These are phyloP conservation scores for Leptestheria dahalacensis DNA, from an alignment of 1,140 invertebrate species.

Conservation along the genomic window DNA sequence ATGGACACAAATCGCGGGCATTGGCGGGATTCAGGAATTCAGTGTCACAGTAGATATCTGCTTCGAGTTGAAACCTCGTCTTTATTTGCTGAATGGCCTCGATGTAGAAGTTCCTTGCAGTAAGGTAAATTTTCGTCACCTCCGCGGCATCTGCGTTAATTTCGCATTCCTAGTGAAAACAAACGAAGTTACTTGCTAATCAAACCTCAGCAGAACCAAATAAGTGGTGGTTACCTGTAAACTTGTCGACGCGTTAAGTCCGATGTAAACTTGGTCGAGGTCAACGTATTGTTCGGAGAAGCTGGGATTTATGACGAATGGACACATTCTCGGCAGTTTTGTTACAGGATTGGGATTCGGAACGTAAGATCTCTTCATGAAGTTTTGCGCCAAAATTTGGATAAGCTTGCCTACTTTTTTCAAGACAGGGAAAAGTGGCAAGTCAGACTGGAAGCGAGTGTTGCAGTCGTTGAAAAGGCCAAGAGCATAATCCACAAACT, in stretches of 20 bases:
- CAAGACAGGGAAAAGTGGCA: conserved; percentile 21
- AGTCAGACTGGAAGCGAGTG: conserved; percentile 24
- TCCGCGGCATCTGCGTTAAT: not conserved
- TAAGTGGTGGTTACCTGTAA: not conserved
- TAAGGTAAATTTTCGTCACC: not conserved
- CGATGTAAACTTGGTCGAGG: not conserved
- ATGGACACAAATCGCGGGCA: not conserved
- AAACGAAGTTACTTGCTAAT: not conserved
- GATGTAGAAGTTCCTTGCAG: not conserved
- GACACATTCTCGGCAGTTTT: not conserved
- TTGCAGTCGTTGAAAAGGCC: conserved; percentile 23
- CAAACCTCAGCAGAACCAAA: not conserved
- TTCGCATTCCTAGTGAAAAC: not conserved
- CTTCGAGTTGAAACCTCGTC: not conserved
- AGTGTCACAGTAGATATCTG: not conserved
- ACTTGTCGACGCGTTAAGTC: not conserved
- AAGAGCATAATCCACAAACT: conserved; percentile 24
- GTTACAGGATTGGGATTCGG: conserved; percentile 12
- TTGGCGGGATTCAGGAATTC: not conserved
- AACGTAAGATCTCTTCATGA: conserved; percentile 17
- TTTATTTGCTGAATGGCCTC: not conserved
- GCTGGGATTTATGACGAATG: not conserved
- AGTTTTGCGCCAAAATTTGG: conserved; percentile 16
- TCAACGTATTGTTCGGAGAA: not conserved
- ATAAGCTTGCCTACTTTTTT: conserved; percentile 19